Evolutionary conservation across 1,140 invertebrate genomes (phyloP), one percentile per base, ranked within the genome.

Genomic region (Thereuonema tuberculata): DNA sequence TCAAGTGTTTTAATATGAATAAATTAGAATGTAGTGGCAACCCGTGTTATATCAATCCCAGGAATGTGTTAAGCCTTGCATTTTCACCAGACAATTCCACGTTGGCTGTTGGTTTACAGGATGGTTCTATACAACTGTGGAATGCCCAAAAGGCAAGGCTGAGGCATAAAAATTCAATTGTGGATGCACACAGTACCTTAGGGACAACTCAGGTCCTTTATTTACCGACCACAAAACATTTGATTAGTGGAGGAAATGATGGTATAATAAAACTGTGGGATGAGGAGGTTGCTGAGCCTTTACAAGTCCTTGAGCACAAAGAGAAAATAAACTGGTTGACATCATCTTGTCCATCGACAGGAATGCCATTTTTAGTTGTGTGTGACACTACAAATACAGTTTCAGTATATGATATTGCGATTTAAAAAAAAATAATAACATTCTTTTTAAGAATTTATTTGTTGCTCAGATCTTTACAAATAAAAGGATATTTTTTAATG

Each of bases 241-340:
- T 50, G 9, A 21, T 50, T 12, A 21, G 27, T 9, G 26, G 55
- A n/a, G 55, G 55, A n/a, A 56, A 56, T 23, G 55, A 56, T 21
- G 29, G n/a, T 12, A 43, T 12, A 20, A 27, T 56, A 9, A 56
- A 56, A 56, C 21, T 56, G 3, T 56, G 55, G 55, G 21, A 55
- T 15, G 25, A 15, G n/a, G 17, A 21, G 2, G 3, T 20, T 5
- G 12, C 17, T 9, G 23, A 29, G 12, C n/a, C 26, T n/a, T 2
- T 56, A 14, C 2, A 37, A 25, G 24, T 25, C 5, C 9, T 56
- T 25, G 29, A 56, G 29, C 55, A 56, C 26, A 12, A 21, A 5
- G 5, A 20, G 29, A 56, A 56, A 56, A 31, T 56, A 2, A 56
- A 56, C 24, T 31, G 28, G 28, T 56, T 56, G 3, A 26, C 37